Evolutionary conservation across 2,888 invertebrate genomes (phyloP), one percentile per base, ranked within the genome.

Genomic region (Melinaea marsaeus): DNA sequence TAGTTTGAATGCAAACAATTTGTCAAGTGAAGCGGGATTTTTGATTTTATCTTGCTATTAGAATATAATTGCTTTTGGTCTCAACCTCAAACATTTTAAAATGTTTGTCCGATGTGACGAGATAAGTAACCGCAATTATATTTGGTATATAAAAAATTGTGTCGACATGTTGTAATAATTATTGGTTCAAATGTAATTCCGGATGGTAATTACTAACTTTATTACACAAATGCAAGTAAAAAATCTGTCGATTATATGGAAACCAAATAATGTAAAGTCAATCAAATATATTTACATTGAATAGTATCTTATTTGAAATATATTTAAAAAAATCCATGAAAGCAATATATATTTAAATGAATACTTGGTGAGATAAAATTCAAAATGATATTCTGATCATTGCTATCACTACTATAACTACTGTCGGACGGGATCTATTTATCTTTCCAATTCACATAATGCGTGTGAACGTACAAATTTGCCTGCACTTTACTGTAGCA

Each of bases 361-460:
- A 42, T 2, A 42, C 11, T 42, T 42, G 9, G 42, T 42, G 1
- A 42, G 42, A 42, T 3, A 9, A 42, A 6, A 42, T 42, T 42
- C 22, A 42, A 9, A 42, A 42, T 42, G 9, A 42, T 32, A 51
- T 51, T 22, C 22, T 22, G 22, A 22, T 22, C 22, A 22, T 22
- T 22, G 22, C 22, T 22, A 1, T 22, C 22, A 22, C 22, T 22
- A 22, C 22, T 22, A 51, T 11, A 3, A 51, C 32, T 51, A 51
- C 42, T 58, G 62, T 57, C 58, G 54, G 46, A 56, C 46, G 33
- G n/a, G 85, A 86, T 88, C 86, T 87, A 87, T 87, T 85, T 86
- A 85, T 86, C 84, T 86, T 86, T 81, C 72, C 84, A 85, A 84
- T 87, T 84, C 84, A 86, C 83, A 83, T 86, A 85, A 87, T 73